Evolutionary conservation across 2,888 invertebrate species (phyloP), one percentile per base, ranked within the genome.

Genomic region (Epistrophe grossulariae): DNA sequence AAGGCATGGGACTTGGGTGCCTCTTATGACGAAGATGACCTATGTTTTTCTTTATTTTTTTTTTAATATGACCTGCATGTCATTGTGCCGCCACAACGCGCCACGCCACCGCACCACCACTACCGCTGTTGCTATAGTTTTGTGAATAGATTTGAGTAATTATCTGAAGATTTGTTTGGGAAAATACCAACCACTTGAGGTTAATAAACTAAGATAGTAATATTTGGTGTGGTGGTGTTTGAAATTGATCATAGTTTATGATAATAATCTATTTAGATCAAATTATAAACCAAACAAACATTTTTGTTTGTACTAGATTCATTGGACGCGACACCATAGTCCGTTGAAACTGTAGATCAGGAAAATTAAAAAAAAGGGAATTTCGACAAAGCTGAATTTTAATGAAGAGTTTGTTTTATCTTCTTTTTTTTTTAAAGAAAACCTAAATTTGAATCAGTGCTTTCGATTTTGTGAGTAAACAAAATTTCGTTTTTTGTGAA

Each of bases 151-250:
- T 50, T 31, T 19, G 43, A 17, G 38, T 85, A 81, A 81, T 81
- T 78, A 78, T 78, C 48, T 8, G 62, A 52, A 81, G 73, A 85
- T 71, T 74, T 82, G 71, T 87, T 66, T 43, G 45, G 24, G 17
- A 40, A 38, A 35, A 38, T 50, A 50, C 7, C 0, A 13, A 62
- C 40, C 13, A 60, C 13, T 57, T 59, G 19, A 73, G 59, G 78
- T 43, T 70, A 57, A n/a, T n/a, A 28, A 64, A 64, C 60, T 40
- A 15, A 7, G 45, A 8, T 2, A 7, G 13, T 11, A 40, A 4
- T 10, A 4, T 15, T 40, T 24, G 24, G 24, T 24, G 40, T 24
- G 40, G 15, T 40, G 5, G 59, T 6, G 2, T 24, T 52, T 24
- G 6, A 52, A 24, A 52, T 52, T 19, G 52, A 24, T 24, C 19